Evolutionary conservation across 2,888 invertebrate genomes (phyloP).

Genomic region (Trissolcus brochymenae): DNA sequence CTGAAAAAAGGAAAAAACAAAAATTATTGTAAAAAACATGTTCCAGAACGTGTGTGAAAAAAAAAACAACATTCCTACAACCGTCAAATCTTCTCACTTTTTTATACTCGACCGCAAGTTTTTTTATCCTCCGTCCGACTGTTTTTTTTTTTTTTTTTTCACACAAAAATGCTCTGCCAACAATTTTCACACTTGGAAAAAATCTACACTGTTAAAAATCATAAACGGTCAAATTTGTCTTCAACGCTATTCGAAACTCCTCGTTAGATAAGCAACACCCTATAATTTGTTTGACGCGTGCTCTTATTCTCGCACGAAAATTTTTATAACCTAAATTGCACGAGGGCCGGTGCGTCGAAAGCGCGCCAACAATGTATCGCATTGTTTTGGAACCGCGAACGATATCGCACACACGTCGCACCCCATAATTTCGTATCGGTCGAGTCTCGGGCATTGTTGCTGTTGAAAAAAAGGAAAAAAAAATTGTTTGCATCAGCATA

Average conservation of each 20-base stretch:
- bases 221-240: background rate
- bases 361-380: conserved; percentile 1
- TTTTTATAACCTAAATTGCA: background rate
- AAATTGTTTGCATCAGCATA: conserved; percentile 27
- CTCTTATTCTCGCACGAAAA: background rate
- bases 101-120: too few species aligned
- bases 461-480: background rate
- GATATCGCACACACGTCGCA: background rate
- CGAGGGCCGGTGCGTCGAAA: background rate
- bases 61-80: too few species aligned
- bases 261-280: background rate
- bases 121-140: too few species aligned
- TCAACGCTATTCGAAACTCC: background rate
- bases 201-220: background rate
- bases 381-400: conserved; percentile 5
- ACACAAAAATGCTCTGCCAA: too few species aligned
- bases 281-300: background rate
- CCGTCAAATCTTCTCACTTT: too few species aligned
- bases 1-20: too few species aligned
- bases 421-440: conserved; percentile 5
- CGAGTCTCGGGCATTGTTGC: background rate
- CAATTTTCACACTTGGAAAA: too few species aligned
- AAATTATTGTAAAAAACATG: too few species aligned
- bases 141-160: too few species aligned
- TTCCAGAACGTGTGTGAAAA: too few species aligned